Evolutionary conservation across 2,113 vertebrate genomes (phyloP).

Genomic region (Odocoileus hemionus): DNA sequence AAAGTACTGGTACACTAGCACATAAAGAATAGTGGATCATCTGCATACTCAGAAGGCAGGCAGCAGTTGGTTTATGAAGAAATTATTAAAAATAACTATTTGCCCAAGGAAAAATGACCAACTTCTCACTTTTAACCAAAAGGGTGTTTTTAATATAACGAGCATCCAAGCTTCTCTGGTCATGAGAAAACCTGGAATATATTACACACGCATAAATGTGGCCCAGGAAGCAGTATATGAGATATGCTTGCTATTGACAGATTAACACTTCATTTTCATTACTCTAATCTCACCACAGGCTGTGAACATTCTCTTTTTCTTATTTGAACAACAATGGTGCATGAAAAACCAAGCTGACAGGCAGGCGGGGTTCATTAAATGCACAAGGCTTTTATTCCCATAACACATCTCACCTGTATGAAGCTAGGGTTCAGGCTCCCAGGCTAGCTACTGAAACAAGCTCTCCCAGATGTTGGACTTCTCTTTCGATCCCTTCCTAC

Average conservation of each 20-base stretch:
- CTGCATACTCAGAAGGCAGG: neutral
- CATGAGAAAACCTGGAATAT: constrained; percentile 69
- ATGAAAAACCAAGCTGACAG: constrained; percentile 65
- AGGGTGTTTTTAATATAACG: constrained; percentile 62
- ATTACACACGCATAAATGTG: constrained; percentile 66
- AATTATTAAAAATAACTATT: constrained; percentile 52
- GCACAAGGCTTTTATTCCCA: constrained; percentile 62
- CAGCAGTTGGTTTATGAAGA: neutral
- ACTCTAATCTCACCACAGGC: constrained; percentile 65
- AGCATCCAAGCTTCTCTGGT: constrained; percentile 51
- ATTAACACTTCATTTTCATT: constrained; percentile 76
- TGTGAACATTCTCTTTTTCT: constrained; percentile 53
- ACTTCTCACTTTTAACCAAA: constrained; percentile 55
- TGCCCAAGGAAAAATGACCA: constrained; percentile 44
- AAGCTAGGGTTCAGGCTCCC: constrained; percentile 62
- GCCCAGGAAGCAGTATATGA: constrained; percentile 50
- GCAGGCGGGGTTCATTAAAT: constrained; percentile 66
- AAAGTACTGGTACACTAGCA: neutral
- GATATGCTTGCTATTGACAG: constrained; percentile 67
- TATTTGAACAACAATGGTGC: constrained; percentile 67
- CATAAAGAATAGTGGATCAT: neutral
- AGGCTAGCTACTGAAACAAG: constrained; percentile 71
- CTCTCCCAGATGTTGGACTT: constrained; percentile 58
- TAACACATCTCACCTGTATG: constrained; percentile 71
- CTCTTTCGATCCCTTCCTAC: neutral